Conservation (phyloP, 2,113 vertebrate species). For the Chaetodon auriga region DNA sequence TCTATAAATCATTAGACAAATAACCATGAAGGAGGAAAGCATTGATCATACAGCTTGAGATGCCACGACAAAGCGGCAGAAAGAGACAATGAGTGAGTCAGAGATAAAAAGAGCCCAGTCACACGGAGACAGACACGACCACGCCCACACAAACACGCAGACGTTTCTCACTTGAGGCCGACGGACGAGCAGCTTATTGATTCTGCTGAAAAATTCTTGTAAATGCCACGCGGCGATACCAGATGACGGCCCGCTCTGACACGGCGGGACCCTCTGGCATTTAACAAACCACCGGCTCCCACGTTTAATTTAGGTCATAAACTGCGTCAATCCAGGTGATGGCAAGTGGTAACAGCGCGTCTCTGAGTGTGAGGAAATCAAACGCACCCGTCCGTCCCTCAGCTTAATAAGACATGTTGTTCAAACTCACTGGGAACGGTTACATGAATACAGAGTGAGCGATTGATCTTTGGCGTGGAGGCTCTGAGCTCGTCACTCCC, state of each 20-base stretch:
- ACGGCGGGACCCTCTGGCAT: constrained; percentile 14
- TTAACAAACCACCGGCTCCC: constrained; percentile 26
- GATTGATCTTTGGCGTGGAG: not conserved
- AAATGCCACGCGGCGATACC: constrained; percentile 33
- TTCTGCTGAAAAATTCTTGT: constrained; percentile 5
- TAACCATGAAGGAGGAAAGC: not conserved
- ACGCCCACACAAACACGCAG: constrained; percentile 13
- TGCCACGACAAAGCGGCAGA: not conserved
- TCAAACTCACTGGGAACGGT: not conserved
- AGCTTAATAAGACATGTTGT: not conserved
- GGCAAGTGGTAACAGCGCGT: constrained; percentile 6
- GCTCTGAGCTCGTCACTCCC: not conserved
- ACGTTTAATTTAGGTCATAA: constrained; percentile 27
- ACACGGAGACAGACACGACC: constrained; percentile 20
- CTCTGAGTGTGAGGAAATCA: constrained; percentile 1
- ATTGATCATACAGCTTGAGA: not conserved
- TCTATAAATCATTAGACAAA: constrained; percentile 2
- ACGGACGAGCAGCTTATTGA: constrained; percentile 28
- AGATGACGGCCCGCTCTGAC: constrained; percentile 14
- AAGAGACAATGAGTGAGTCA: not conserved
- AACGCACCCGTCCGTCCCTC: not conserved
- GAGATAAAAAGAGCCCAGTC: constrained; percentile 22
- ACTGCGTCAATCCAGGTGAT: constrained; percentile 13
- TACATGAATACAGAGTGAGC: not conserved
- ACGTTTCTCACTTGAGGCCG: constrained; percentile 7